Base-by-base conservation (phyloP, 1,140 invertebrate genomes). In the Matsumurasca onukii region DNA sequence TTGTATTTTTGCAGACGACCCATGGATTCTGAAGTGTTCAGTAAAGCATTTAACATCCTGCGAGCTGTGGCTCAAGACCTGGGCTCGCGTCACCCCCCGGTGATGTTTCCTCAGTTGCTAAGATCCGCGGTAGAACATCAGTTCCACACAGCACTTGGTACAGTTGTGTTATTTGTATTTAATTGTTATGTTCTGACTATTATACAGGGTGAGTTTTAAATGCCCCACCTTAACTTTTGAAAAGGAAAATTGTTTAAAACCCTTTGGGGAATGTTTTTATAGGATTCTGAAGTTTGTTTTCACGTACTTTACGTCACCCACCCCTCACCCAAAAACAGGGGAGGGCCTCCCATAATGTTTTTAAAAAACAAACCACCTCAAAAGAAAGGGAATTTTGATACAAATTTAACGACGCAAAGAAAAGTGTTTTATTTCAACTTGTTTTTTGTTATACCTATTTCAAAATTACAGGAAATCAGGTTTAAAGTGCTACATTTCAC, bases 71-170 rank as follows among this genome's bases (percentile, higher is more conserved):
- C 76, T 1, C 59, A 68, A 45, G 67, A 71, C 5, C 25, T 76
- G 29, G 65, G 67, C 3, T 71, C 68, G 13, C 51, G 69, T 48
- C 70, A 70, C 29, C 63, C 69, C 1, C 55, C 61, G 15, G 57
- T 68, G 2, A 64, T 70, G 31, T 65, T 65, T 39, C 72, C 71
- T 5, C 72, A 77, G 31, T 69, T 78, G 15, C 69, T 75, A 24
- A 70, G 75, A 59, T 79, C 78, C 2, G 74, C 77, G 9, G 77
- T 80, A 24, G 78, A 81, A 70, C 74, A 78, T 67, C 79, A 81
- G 70, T 78, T 79, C 57, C 65, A 74, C 49, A 73, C 78, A 57
- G 79, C 80, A 45, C 69, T 79, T 71, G 78, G 80, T 39, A 39
- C n/a, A n/a, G n/a, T n/a, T n/a, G 17, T 39, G 5, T 17, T 39